These are phyloP conservation scores for Tribolium castaneum DNA, from an alignment of 1,140 invertebrate species.

Conservation along the genomic window DNA sequence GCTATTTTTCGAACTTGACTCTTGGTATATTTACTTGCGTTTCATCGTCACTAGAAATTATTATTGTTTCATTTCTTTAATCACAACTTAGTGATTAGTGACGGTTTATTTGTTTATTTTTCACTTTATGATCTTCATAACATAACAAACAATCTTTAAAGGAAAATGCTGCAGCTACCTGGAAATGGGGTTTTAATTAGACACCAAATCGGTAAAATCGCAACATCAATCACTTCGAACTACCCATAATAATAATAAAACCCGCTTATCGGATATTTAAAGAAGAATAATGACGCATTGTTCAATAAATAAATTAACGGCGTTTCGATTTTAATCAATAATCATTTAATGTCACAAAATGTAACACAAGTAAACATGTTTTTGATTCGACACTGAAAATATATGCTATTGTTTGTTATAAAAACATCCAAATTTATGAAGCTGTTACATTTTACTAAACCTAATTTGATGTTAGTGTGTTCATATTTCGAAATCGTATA, in stretches of 20 bases:
- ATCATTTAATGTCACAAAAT: neutral
- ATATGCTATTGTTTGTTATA: too few relatives aligned
- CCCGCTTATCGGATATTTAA: neutral
- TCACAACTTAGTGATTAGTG: neutral
- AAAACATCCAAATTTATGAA: neutral
- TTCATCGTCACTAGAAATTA: conserved; percentile 27
- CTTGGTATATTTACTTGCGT: conserved; percentile 37
- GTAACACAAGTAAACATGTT: neutral
- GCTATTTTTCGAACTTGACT: conserved; percentile 38
- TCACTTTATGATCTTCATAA: neutral
- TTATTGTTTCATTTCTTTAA: conserved; percentile 11
- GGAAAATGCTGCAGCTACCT: neutral
- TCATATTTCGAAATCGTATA: too few relatives aligned
- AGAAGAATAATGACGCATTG: neutral
- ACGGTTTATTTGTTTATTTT: neutral
- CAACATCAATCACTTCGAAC: neutral
- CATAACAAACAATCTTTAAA: neutral
- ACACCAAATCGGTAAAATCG: neutral
- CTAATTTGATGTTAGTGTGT: neutral
- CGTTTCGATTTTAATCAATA: neutral
- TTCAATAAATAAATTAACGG: neutral
- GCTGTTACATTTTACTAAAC: neutral
- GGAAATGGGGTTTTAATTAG: neutral
- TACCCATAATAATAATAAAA: neutral
- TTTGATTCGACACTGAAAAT: neutral